A percentile compares a stretch with the other conserved stretches of the same genome.
Evolutionary conservation across 2,888 invertebrate species (phyloP).

Genomic region (Thumatha senex): DNA sequence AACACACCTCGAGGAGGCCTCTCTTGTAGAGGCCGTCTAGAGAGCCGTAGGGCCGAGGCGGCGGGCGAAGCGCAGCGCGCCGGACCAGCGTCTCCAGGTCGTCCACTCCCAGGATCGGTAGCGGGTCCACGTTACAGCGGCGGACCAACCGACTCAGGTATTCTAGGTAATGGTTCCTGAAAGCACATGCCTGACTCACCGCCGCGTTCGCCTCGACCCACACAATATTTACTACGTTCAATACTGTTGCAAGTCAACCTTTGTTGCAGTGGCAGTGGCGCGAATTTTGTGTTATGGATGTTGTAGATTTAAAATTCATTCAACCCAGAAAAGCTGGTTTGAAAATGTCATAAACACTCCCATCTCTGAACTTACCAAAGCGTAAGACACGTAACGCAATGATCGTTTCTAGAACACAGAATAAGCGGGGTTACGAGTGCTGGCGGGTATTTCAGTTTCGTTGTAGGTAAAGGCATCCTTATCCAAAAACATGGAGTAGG

Average conservation of each 20-base stretch:
- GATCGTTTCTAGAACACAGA: too few species aligned
- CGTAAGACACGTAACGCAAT: too few species aligned
- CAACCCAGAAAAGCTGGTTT: too few species aligned
- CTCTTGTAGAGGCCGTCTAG: conserved; percentile 86
- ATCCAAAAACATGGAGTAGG: too few species aligned
- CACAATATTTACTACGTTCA: conserved; percentile 4
- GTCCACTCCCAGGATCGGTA: conserved; percentile 89
- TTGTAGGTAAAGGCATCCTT: too few species aligned
- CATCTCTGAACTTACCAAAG: too few species aligned
- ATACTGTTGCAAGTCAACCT: background rate
- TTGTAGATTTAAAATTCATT: too few species aligned
- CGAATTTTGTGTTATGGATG: too few species aligned
- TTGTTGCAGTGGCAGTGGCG: background rate
- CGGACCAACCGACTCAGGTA: conserved; percentile 92
- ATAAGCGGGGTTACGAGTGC: too few species aligned
- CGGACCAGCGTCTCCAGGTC: conserved; percentile 92
- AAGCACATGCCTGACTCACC: conserved; percentile 66
- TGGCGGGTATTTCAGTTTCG: too few species aligned
- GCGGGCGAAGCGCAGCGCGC: conserved; percentile 88
- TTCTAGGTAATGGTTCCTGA: conserved; percentile 95
- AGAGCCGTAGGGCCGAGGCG: conserved; percentile 90
- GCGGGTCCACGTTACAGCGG: conserved; percentile 88
- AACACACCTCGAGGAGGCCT: conserved; percentile 85
- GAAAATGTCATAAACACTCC: too few species aligned
- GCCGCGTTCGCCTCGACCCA: conserved; percentile 43